Percentiles rank a stretch among this genome's conserved stretches.
Evolutionary conservation across 2,113 vertebrate species (phyloP).

Genomic region (Sprattus sprattus): DNA sequence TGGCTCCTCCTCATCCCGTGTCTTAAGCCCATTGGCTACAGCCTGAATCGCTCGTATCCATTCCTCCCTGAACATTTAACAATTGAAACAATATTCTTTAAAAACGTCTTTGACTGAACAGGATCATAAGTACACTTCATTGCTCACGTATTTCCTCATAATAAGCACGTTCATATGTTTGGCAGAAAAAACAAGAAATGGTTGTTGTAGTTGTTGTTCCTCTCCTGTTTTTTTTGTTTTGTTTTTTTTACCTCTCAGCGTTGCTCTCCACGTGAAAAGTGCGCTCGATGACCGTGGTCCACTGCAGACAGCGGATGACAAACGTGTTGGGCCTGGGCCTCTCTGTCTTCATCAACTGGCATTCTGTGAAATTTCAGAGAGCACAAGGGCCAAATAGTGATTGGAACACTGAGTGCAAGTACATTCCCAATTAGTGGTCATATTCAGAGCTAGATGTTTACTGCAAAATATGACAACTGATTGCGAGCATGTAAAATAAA

Average conservation of each 20-base stretch:
- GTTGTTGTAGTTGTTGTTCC: not conserved
- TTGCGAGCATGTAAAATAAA: not conserved
- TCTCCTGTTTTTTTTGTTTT: not conserved
- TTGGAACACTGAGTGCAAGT: not conserved
- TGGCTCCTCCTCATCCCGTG: constrained; percentile 75
- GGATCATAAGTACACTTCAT: not conserved
- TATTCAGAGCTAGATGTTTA: not conserved
- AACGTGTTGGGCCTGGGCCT: constrained; percentile 90
- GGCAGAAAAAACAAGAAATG: not conserved
- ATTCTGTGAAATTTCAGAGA: constrained; percentile 63
- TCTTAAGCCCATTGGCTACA: constrained; percentile 89
- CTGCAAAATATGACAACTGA: not conserved
- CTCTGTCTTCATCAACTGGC: constrained; percentile 85
- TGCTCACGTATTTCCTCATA: not conserved
- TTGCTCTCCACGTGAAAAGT: constrained; percentile 92
- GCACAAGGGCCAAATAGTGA: not conserved
- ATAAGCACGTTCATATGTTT: not conserved
- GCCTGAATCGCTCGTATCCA: constrained; percentile 92
- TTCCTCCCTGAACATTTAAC: constrained; percentile 77
- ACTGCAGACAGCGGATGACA: constrained; percentile 92
- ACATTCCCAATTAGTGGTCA: not conserved
- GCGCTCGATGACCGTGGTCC: constrained; percentile 93
- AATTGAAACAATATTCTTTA: not conserved
- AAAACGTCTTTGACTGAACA: not conserved
- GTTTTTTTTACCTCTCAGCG: constrained; percentile 76